Base-by-base conservation (phyloP, 2,888 invertebrate genomes). In the Kryphioiulus occultus region DNA sequence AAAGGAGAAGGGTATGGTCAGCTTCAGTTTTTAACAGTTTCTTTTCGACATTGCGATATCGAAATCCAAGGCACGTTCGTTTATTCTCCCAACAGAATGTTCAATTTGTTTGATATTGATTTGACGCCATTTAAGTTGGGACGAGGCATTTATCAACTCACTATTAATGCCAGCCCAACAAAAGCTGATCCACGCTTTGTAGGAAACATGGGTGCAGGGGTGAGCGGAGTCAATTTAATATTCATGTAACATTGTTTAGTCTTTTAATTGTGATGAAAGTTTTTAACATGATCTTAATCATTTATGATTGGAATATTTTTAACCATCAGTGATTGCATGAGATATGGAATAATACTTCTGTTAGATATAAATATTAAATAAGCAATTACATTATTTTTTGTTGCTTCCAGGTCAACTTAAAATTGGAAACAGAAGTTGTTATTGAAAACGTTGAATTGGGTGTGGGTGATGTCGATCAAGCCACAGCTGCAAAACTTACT, bases 401-500 rank as follows among this genome's bases (percentile, higher is more conserved):
- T 84, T 5, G 5, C 32, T 4, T 84, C 4, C 17, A 84, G 84
- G 30, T 84, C 22, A 3, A 84, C 26, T 92, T 94, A 0, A 95
- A 96, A 88, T 95, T 97, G 26, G 92, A 96, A 88, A 96, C 96
- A 0, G 95, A 95, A 90, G 95, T 96, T 0, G 94, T 94, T 89
- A 94, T 98, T 0, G 95, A 95, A 90, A 94, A 94, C 88, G 93
- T 97, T 85, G 98, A 98, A 92, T 93, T 99, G 85, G 97, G 97
- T 5, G 94, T 98, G 30, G 96, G 95, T 2, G 98, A 99, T 92
- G 95, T 96, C 7, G 98, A 99, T 92, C 97, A 98, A 89, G 95
- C 96, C 2, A 95, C 96, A 35, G 95, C 96, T 88, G 95, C 96
- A 0, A 96, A 95, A 91, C 92, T 96, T 88, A 94, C 92, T 88